Evolutionary conservation across 2,797 vertebrate genomes (phyloP), one percentile per base, ranked within the genome.

Genomic region (Chelon labrosus): DNA sequence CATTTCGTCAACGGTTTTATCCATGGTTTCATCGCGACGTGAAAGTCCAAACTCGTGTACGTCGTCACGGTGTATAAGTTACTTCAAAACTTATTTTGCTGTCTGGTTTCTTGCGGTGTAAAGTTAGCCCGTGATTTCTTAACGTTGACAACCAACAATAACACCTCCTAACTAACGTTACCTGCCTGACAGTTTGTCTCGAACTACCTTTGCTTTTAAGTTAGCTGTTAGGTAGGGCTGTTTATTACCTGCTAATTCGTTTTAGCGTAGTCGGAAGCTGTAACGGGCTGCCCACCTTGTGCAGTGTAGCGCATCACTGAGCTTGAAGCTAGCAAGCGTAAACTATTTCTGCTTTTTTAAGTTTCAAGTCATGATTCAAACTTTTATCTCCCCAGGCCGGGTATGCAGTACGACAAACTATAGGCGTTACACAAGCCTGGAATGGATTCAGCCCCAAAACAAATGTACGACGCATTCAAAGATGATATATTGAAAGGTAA

Each of bases 401-500:
- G 65, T 84, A 42, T 54, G 22, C 41, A 17, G 5, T 20, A 19
- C 53, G 19, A 31, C 25, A 65, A 44, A 42, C 14, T 67, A 17
- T 65, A 69, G 50, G 6, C 10, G 27, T 20, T 14, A 2, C 22
- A 35, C n/a, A 35, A 20, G 55, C 0, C 3, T 51, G 64, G 17
- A 57, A 89, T 92, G 89, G 80, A 82, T 51, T 69, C 55, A 14
- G 17, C 62, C 35, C 61, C 76, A 1, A 74, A 65, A 65, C 88
- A 44, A 62, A 93, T 95, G 89, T 93, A 92, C 51, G 87, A 94
- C 41, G 27, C 75, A 16, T 90, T 93, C 37, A 92, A 82, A 73
- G 87, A 91, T 74, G 79, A 88, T 1, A 77, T 91, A 41, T 91
- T 85, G 85, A 76, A 87, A 90, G 93, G 95, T 96, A 81, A 60